Evolutionary conservation across 2,888 invertebrate genomes (phyloP).

Genomic region (Tortricodes alternella): DNA sequence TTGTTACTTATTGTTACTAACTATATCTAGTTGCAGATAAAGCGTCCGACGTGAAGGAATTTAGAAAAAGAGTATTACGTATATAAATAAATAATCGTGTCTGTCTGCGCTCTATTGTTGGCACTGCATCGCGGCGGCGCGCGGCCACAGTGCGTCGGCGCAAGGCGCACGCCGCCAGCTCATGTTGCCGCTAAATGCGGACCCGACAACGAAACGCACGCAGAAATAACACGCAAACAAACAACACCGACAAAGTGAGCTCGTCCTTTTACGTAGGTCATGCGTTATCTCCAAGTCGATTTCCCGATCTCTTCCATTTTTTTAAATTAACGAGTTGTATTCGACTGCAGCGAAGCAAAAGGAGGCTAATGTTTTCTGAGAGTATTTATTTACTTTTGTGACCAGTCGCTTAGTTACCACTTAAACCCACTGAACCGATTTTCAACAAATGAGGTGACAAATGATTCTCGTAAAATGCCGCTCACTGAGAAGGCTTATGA

Average conservation of each 20-base stretch:
- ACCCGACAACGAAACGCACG: conserved; percentile 58
- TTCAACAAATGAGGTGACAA: too few species aligned
- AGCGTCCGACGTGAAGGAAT: conserved; percentile 28
- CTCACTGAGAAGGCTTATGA: too few species aligned
- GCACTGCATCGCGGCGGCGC: conserved; percentile 33
- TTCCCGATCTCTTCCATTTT: conserved; percentile 12
- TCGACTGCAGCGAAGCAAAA: too few species aligned
- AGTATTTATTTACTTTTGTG: too few species aligned
- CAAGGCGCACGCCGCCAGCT: conserved; percentile 53
- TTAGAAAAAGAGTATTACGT: conserved; percentile 36
- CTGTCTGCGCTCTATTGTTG: conserved; percentile 51
- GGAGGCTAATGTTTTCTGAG: too few species aligned
- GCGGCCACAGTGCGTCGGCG: conserved; percentile 34
- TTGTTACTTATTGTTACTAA: too few species aligned
- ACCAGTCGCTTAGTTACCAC: too few species aligned
- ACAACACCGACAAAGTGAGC: conserved; percentile 43
- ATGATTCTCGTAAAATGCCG: too few species aligned
- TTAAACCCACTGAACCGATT: too few species aligned
- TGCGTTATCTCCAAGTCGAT: conserved; percentile 20
- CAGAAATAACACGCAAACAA: conserved; percentile 71
- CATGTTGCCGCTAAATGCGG: conserved; percentile 76
- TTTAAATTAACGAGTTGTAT: conserved; percentile 5
- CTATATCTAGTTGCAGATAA: neutral
- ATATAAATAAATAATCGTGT: conserved; percentile 26
- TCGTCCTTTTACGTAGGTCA: conserved; percentile 27